phyloP scores from a whole-genome alignment of 2,888 invertebrate species.

The Archips crataeganus region DNA sequence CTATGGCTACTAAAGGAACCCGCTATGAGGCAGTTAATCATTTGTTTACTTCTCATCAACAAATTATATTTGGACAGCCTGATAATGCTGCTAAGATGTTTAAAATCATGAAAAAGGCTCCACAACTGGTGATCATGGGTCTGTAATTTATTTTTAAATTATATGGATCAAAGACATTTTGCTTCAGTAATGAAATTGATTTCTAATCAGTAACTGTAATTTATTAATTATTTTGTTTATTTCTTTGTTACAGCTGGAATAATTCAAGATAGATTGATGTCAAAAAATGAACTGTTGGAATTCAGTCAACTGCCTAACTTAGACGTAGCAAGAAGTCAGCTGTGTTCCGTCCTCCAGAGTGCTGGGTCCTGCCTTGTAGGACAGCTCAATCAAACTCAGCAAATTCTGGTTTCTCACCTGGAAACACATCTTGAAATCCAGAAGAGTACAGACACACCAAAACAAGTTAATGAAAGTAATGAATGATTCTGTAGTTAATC shows the following conservation, averaged over 20 bases:
- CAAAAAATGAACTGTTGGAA: slow-evolving; percentile 88
- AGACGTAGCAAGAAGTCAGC: slow-evolving; percentile 87
- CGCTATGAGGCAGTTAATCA: slow-evolving; percentile 88
- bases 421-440: slow-evolving; percentile 84
- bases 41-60: slow-evolving; percentile 88
- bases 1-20: slow-evolving; percentile 88
- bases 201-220: too few species aligned
- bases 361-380: slow-evolving; percentile 88
- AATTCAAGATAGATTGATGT: slow-evolving; percentile 88
- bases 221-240: slow-evolving; percentile 49
- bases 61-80: slow-evolving; percentile 90
- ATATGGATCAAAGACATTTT: neutral
- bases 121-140: slow-evolving; percentile 90
- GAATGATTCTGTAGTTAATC: slow-evolving; percentile 37
- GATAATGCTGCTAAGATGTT: slow-evolving; percentile 86
- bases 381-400: slow-evolving; percentile 89
- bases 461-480: slow-evolving; percentile 49
- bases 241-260: slow-evolving; percentile 87
- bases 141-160: slow-evolving; percentile 49
- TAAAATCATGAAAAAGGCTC: slow-evolving; percentile 89
- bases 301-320: slow-evolving; percentile 89
- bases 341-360: slow-evolving; percentile 89
- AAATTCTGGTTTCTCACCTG: slow-evolving; percentile 88
- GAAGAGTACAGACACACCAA: slow-evolving; percentile 48
- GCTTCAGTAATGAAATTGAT: neutral